A percentile compares a stretch with the other conserved stretches of the same genome.
phyloP scores from a whole-genome alignment of 2,113 vertebrate genomes.

The Aphyosemion australe region DNA sequence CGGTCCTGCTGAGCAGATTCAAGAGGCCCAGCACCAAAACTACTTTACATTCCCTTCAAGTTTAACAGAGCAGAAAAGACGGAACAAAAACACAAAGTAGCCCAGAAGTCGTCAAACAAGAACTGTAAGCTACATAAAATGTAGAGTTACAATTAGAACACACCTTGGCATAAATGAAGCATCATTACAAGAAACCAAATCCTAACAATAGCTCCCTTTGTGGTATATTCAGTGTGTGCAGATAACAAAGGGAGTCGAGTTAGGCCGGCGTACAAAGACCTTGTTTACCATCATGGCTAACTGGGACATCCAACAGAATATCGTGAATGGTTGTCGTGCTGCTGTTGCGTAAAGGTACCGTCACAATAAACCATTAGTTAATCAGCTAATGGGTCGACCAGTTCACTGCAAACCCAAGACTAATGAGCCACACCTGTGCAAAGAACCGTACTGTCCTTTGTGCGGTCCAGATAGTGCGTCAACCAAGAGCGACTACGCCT shows the following conservation, averaged over 20 bases:
- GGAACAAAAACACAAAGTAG: slow-evolving; percentile 11
- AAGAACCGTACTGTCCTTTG: slow-evolving; percentile 43
- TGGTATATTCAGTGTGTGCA: slow-evolving; percentile 6
- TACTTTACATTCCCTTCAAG: slow-evolving; percentile 38
- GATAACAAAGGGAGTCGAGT: background rate
- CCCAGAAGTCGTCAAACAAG: slow-evolving; percentile 34
- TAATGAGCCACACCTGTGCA: slow-evolving; percentile 50
- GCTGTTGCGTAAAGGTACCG: background rate
- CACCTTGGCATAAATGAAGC: background rate
- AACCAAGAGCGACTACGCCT: slow-evolving; percentile 32
- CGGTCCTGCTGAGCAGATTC: slow-evolving; percentile 15
- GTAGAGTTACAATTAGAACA: too few relatives aligned
- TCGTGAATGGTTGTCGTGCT: background rate
- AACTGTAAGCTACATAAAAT: background rate
- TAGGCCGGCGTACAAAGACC: background rate
- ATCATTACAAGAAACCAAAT: slow-evolving; percentile 2
- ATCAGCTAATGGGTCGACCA: slow-evolving; percentile 14
- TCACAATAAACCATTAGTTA: slow-evolving; percentile 7
- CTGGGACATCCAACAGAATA: background rate
- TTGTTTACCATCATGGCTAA: background rate
- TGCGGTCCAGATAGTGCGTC: slow-evolving; percentile 6
- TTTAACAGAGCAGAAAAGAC: slow-evolving; percentile 8
- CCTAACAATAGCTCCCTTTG: slow-evolving; percentile 3
- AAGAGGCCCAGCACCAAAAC: slow-evolving; percentile 18
- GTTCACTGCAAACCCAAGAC: slow-evolving; percentile 33